These are phyloP conservation scores for Cephus runcator DNA, from an alignment of 2,888 invertebrate genomes.

Conservation along the genomic window DNA sequence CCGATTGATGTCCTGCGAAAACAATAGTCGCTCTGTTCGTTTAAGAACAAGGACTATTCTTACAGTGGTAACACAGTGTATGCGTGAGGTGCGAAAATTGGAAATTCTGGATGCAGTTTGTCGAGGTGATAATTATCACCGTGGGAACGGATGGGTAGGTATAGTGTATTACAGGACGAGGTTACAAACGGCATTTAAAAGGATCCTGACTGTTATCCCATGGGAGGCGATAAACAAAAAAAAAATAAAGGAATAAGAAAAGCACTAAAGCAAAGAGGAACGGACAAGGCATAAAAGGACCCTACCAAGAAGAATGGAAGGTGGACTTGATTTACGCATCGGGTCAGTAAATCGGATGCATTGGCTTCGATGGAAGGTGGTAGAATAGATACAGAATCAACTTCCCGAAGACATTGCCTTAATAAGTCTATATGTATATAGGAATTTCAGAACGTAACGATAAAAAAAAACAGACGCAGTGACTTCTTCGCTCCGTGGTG, in stretches of 20 bases:
- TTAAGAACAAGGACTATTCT: not conserved
- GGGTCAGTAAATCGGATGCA: slow-evolving; percentile 54
- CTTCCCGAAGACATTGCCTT: not conserved
- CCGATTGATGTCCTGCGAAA: not conserved
- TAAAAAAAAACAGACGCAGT: not conserved
- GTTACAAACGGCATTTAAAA: not conserved
- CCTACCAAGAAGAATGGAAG: slow-evolving; percentile 13
- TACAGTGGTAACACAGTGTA: not conserved
- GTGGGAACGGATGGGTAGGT: slow-evolving; percentile 40
- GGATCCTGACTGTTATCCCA: not conserved
- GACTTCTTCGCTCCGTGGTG: not conserved
- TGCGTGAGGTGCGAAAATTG: not conserved
- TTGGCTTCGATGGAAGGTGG: slow-evolving; percentile 6
- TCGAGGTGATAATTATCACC: slow-evolving; percentile 51
- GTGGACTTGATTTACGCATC: slow-evolving; percentile 51
- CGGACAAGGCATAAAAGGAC: slow-evolving; percentile 7
- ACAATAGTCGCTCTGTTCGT: not conserved
- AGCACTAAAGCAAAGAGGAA: not conserved
- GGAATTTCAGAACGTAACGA: not conserved
- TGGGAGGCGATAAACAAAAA: not conserved
- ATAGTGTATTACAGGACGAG: not conserved
- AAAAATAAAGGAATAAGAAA: slow-evolving; percentile 13
- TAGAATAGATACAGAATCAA: not conserved
- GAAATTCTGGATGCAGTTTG: not conserved
- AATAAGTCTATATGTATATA: not conserved